Percentiles rank a stretch among this genome's conserved stretches.
phyloP scores from a whole-genome alignment of 2,888 invertebrate species.

The Cyrtodaria siliqua region DNA sequence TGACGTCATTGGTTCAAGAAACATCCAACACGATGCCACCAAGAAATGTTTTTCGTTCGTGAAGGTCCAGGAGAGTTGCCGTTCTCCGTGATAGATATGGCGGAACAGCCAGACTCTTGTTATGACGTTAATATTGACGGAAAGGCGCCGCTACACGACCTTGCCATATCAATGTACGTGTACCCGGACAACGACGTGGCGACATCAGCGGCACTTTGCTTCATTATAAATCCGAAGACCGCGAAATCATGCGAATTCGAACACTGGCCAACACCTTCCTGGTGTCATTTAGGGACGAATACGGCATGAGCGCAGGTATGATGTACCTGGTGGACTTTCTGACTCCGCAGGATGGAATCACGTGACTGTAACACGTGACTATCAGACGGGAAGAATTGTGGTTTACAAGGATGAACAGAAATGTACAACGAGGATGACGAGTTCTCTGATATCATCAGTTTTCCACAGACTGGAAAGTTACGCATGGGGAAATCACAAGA shows the following conservation, averaged over 20 bases:
- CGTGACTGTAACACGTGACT: slow-evolving; percentile 54
- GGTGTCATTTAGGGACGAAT: slow-evolving; percentile 60
- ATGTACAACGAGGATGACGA: slow-evolving; percentile 63
- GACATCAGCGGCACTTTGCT: slow-evolving; percentile 60
- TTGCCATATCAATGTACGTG: slow-evolving; percentile 54
- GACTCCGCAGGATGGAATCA: slow-evolving; percentile 54
- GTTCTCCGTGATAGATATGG: slow-evolving; percentile 48
- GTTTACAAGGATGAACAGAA: slow-evolving; percentile 50
- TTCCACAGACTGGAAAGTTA: slow-evolving; percentile 50
- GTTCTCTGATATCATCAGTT: slow-evolving; percentile 62
- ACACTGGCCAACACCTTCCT: slow-evolving; percentile 58
- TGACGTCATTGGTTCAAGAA: slow-evolving; percentile 42
- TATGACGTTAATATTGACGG: slow-evolving; percentile 48
- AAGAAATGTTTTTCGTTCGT: slow-evolving; percentile 47
- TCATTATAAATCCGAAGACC: slow-evolving; percentile 55
- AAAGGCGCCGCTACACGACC: slow-evolving; percentile 31
- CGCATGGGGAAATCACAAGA: slow-evolving; percentile 62
- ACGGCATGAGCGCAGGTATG: slow-evolving; percentile 64
- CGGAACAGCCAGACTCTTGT: slow-evolving; percentile 32
- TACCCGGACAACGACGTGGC: slow-evolving; percentile 48
- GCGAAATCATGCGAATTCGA: slow-evolving; percentile 60
- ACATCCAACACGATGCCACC: slow-evolving; percentile 24
- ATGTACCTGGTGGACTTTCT: slow-evolving; percentile 63
- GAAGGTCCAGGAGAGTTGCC: slow-evolving; percentile 48
- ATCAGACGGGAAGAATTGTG: slow-evolving; percentile 49